Conservation (phyloP, 2,113 vertebrate genomes). For the Shinisaurus crocodilurus region DNA sequence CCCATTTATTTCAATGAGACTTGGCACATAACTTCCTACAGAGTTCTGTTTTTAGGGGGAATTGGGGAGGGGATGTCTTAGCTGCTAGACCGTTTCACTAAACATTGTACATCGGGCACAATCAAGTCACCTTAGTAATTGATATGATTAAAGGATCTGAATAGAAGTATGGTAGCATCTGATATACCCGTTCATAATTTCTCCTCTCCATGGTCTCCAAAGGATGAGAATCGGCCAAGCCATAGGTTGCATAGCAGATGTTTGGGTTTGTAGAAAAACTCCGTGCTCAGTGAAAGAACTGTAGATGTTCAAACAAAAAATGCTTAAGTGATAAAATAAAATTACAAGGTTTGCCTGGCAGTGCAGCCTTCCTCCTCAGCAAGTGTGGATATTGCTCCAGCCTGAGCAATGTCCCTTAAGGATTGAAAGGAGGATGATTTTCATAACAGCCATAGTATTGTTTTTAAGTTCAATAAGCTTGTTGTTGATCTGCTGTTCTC, state of each 20-base stretch:
- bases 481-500: constrained; percentile 5
- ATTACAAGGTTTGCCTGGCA: background rate
- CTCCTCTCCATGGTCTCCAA: background rate
- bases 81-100: background rate
- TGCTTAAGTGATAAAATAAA: background rate
- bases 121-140: background rate
- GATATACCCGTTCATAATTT: no score
- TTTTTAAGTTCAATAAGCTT: background rate
- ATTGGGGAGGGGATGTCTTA: no score
- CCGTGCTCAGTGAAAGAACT: background rate
- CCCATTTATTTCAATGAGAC: background rate
- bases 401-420: background rate
- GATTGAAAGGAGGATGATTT: background rate
- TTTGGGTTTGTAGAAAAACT: background rate
- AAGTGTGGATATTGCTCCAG: background rate
- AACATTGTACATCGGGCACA: background rate
- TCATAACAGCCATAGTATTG: background rate
- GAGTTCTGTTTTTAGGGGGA: background rate
- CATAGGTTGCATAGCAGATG: background rate
- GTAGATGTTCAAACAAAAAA: background rate
- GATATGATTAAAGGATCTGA: background rate
- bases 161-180: background rate
- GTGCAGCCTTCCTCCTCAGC: background rate
- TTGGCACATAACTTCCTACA: background rate
- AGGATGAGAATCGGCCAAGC: background rate